These are phyloP conservation scores for Apogon talboti DNA, from an alignment of 2,797 vertebrate genomes.

Conservation along the genomic window DNA sequence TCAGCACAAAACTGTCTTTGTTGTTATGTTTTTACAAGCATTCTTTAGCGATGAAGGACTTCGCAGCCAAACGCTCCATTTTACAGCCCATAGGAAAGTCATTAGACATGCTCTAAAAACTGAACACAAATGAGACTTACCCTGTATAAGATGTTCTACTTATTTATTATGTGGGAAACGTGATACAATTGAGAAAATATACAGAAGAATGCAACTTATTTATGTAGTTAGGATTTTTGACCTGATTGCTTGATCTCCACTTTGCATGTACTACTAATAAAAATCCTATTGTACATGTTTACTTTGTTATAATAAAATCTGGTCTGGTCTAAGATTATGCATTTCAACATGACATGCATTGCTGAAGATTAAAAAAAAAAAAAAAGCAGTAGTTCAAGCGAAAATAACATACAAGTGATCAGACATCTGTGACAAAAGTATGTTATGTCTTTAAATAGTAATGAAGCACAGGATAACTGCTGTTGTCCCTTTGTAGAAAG, in stretches of 20 bases:
- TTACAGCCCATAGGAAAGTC: constrained; percentile 19
- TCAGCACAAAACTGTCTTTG: constrained; percentile 20
- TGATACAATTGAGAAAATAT: constrained; percentile 43
- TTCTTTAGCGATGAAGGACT: constrained; percentile 21
- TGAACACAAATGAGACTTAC: constrained; percentile 12
- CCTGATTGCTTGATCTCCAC: constrained; percentile 62
- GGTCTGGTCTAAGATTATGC: constrained; percentile 25
- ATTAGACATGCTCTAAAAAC: constrained; percentile 23
- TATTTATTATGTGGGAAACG: constrained; percentile 43
- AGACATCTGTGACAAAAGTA: neutral
- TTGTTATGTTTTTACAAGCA: constrained; percentile 16
- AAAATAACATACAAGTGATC: constrained; percentile 16
- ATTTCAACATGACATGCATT: constrained; percentile 15
- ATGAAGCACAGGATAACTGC: neutral
- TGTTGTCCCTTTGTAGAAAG: constrained; percentile 1
- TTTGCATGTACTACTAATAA: constrained; percentile 71
- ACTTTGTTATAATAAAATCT: constrained; percentile 47
- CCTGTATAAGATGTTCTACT: constrained; percentile 36
- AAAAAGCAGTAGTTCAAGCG: neutral
- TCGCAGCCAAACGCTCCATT: constrained; percentile 1
- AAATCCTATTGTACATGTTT: constrained; percentile 50
- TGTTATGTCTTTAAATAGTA: neutral
- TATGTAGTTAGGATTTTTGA: constrained; percentile 60
- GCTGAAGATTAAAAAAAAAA: neutral
- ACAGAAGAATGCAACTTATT: constrained; percentile 41